Percentiles rank a stretch among this genome's conserved stretches.
These are phyloP conservation scores for Archips xylosteana DNA, from an alignment of 2,888 invertebrate species.

Conservation along the genomic window DNA sequence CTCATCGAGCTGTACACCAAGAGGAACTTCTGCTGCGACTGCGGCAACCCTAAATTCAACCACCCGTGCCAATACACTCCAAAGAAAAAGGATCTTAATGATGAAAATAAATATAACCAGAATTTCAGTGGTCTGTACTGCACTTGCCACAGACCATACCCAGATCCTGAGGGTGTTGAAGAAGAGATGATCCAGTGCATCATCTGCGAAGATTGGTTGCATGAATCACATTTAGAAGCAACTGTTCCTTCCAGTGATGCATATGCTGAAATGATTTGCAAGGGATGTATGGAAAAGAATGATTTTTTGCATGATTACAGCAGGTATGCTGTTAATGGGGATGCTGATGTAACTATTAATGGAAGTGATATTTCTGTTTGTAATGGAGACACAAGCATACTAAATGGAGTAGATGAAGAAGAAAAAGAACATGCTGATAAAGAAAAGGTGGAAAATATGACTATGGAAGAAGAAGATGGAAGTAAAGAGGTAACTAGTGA, in stretches of 20 bases:
- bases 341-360: conserved; percentile 57
- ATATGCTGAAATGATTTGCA: conserved; percentile 94
- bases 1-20: conserved; percentile 98
- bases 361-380: conserved; percentile 40
- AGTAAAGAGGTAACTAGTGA: conserved; percentile 39
- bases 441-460: conserved; percentile 42
- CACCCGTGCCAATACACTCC: conserved; percentile 89
- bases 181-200: conserved; percentile 99
- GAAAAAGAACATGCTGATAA: conserved; percentile 44
- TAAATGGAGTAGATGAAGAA: conserved; percentile 44
- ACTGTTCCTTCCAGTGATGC: conserved; percentile 84
- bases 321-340: conserved; percentile 71
- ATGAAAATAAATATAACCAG: conserved; percentile 93
- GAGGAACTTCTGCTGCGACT: conserved; percentile 97
- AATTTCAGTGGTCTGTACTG: conserved; percentile 98
- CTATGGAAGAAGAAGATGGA: conserved; percentile 19
- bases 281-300: conserved; percentile 90
- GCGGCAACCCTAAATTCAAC: conserved; percentile 93
- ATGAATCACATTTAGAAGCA: conserved; percentile 90
- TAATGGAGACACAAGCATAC: conserved; percentile 48
- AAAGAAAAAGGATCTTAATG: conserved; percentile 88
- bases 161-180: conserved; percentile 94
- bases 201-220: conserved; percentile 99
- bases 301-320: conserved; percentile 91
- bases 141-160: conserved; percentile 96